Percentiles rank a stretch among this genome's conserved stretches.
Conservation (phyloP, 2,888 invertebrate genomes). For the Alitta virens region DNA sequence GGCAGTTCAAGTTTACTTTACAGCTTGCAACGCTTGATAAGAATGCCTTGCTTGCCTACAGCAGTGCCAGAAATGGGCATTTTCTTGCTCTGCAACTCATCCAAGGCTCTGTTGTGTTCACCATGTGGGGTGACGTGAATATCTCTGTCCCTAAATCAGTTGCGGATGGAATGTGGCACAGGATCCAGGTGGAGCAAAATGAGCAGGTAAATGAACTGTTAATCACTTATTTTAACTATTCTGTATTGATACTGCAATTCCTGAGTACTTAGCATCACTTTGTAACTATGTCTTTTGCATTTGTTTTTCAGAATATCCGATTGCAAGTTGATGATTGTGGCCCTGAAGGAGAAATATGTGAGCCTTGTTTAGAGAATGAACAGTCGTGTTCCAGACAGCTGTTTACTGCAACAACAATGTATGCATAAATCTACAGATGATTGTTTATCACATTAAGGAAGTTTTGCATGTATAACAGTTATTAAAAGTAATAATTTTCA, state of each 20-base stretch:
- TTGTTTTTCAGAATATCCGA: no score
- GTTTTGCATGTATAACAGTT: neutral
- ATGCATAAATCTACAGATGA: no score
- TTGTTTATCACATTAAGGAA: no score
- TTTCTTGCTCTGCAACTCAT: conserved; percentile 89
- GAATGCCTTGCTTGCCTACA: conserved; percentile 84
- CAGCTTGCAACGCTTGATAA: conserved; percentile 84
- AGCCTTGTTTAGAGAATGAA: no score
- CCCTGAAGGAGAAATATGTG: no score
- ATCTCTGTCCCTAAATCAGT: conserved; percentile 69
- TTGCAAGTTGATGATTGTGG: no score
- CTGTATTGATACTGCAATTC: no score
- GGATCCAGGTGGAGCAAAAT: conserved; percentile 63
- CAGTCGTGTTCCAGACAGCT: no score
- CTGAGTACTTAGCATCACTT: no score
- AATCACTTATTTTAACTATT: no score
- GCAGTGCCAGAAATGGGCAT: conserved; percentile 67
- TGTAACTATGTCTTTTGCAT: no score
- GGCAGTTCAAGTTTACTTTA: conserved; percentile 55
- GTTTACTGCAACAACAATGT: no score
- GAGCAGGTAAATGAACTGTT: conserved; percentile 39
- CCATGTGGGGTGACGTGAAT: conserved; percentile 78
- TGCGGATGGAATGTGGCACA: conserved; percentile 87
- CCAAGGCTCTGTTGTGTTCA: conserved; percentile 80
- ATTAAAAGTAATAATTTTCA: neutral